phyloP scores from a whole-genome alignment of 1,140 invertebrate species.

The Drosophila subpulchrella region DNA sequence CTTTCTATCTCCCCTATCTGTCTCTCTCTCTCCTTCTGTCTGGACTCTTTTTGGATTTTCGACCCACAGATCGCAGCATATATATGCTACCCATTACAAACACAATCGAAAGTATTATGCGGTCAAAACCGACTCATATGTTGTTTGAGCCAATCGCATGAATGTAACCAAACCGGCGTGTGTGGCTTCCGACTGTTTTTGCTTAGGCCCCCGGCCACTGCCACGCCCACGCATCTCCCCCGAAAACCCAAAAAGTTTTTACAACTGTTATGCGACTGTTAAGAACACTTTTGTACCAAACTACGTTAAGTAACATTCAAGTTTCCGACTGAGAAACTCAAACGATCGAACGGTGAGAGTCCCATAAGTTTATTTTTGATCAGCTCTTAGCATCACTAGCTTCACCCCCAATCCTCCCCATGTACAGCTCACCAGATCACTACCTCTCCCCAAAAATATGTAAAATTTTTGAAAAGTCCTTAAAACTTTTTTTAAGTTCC shows the following conservation, averaged over 20 bases:
- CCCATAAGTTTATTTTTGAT: slow-evolving; percentile 34
- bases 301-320: slow-evolving; percentile 55
- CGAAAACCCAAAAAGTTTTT: slow-evolving; percentile 46
- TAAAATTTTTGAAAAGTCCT: slow-evolving; percentile 7
- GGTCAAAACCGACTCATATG: slow-evolving; percentile 81
- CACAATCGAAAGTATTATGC: slow-evolving; percentile 84
- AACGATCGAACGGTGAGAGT: slow-evolving; percentile 70
- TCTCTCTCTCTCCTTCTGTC: slow-evolving; percentile 44
- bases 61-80: slow-evolving; percentile 82
- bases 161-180: slow-evolving; percentile 17
- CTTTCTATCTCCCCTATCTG: slow-evolving; percentile 50
- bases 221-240: slow-evolving; percentile 34
- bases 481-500: slow-evolving; percentile 9
- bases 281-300: slow-evolving; percentile 58
- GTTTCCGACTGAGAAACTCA: slow-evolving; percentile 53
- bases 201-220: slow-evolving; percentile 55
- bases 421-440: slow-evolving; percentile 37
- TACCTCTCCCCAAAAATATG: background rate
- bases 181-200: slow-evolving; percentile 60
- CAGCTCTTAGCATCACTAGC: slow-evolving; percentile 19
- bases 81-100: slow-evolving; percentile 83
- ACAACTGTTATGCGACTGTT: slow-evolving; percentile 65
- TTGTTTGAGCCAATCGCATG: slow-evolving; percentile 71
- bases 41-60: slow-evolving; percentile 52
- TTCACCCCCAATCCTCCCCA: slow-evolving; percentile 7